Evolutionary conservation across 2,797 vertebrate genomes (phyloP).

Genomic region (Acanthurus leucopareius): DNA sequence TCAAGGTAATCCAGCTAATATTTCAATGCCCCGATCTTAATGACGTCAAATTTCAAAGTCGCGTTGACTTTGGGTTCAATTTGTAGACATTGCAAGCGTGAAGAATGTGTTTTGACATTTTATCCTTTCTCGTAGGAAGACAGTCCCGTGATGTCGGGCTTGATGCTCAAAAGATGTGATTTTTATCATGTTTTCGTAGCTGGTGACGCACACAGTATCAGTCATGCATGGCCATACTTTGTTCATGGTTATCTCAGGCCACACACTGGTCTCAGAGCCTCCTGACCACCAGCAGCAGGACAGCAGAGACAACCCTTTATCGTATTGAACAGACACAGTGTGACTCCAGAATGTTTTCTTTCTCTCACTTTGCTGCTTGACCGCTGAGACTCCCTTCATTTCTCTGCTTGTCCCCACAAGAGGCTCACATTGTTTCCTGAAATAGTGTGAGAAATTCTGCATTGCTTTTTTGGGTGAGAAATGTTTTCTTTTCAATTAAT

Average conservation of each 20-base stretch:
- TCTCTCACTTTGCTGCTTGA: slow-evolving; percentile 61
- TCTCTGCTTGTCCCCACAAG: slow-evolving; percentile 39
- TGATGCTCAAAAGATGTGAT: slow-evolving; percentile 36
- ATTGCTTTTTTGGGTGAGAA: slow-evolving; percentile 14
- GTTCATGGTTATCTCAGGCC: slow-evolving; percentile 66
- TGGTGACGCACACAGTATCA: slow-evolving; percentile 48
- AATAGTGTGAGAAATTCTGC: slow-evolving; percentile 36
- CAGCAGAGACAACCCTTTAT: slow-evolving; percentile 62
- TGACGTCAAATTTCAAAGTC: slow-evolving; percentile 29
- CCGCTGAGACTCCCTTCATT: slow-evolving; percentile 48
- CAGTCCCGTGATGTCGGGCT: slow-evolving; percentile 21
- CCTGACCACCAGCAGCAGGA: slow-evolving; percentile 54
- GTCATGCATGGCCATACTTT: slow-evolving; percentile 60
- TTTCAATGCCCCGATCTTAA: slow-evolving; percentile 11
- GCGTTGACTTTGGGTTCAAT: slow-evolving; percentile 39
- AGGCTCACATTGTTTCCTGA: slow-evolving; percentile 39
- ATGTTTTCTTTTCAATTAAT: slow-evolving; percentile 51
- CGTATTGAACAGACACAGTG: slow-evolving; percentile 41
- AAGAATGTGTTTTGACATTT: slow-evolving; percentile 21
- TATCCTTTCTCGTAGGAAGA: slow-evolving; percentile 33
- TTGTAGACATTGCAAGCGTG: background rate
- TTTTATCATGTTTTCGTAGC: slow-evolving; percentile 30
- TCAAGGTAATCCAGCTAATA: slow-evolving; percentile 47
- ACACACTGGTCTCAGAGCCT: slow-evolving; percentile 53
- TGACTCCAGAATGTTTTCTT: slow-evolving; percentile 42